Conservation (phyloP, 2,113 vertebrate species). For the Tylochromis polylepis region DNA sequence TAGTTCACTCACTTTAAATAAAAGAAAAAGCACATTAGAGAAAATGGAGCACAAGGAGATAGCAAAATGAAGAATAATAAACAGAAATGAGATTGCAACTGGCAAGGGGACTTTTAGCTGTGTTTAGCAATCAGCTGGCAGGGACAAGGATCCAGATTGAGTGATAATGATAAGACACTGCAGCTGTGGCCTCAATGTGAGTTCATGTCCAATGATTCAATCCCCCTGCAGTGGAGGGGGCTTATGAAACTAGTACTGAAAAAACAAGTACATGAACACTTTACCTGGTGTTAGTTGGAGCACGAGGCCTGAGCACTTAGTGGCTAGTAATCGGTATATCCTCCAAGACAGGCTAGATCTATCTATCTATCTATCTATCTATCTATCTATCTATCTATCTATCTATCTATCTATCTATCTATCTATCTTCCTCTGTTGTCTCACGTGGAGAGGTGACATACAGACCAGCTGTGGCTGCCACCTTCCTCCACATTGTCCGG, state of each 20-base stretch:
- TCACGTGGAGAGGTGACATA: rapidly evolving
- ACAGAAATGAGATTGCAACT: background rate
- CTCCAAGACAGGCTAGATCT: too few relatives aligned
- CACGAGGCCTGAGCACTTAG: too few relatives aligned
- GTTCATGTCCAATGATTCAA: background rate
- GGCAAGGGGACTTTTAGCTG: background rate
- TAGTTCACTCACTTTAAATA: background rate
- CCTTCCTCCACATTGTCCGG: rapidly evolving
- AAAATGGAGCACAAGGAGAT: background rate
- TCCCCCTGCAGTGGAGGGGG: background rate
- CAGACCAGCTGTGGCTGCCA: background rate
- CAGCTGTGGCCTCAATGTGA: background rate
- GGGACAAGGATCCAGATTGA: background rate
- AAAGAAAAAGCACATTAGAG: background rate
- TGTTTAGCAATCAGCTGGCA: background rate
- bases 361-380: background rate
- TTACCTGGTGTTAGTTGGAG: too few relatives aligned
- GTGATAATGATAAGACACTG: background rate
- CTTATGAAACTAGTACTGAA: too few relatives aligned
- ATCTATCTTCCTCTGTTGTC: background rate
- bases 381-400: too few relatives aligned
- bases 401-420: too few relatives aligned
- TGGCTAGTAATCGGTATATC: too few relatives aligned
- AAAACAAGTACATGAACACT: too few relatives aligned
- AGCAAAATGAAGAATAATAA: background rate